Evolutionary conservation across 1,140 invertebrate genomes (phyloP), one percentile per base, ranked within the genome.

Genomic region (Hormaphis cornu): DNA sequence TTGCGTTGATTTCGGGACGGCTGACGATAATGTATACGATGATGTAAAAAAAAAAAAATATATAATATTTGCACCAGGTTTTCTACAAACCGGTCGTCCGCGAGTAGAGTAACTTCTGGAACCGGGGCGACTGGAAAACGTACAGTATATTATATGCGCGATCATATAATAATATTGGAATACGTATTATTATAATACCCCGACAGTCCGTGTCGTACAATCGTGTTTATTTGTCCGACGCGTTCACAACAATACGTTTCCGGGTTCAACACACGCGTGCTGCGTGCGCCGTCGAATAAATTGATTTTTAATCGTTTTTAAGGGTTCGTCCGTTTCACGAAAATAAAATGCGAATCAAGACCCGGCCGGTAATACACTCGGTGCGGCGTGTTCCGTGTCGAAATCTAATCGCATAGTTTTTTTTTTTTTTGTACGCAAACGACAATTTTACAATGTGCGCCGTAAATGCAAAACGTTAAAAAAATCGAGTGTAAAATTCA

Each of bases 261-360:
- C 58, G 58, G 58, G 40, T 28, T 61, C 56, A 59, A 59, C n/a
- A 59, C 7, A 40, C 35, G 24, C 22, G 16, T 6, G 18, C 42
- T n/a, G 42, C n/a, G n/a, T n/a, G n/a, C 14, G 28, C 9, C 1
- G 52, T 16, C n/a, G 52, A 4, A n/a, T 30, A 26, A 61, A 61
- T 61, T 26, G 58, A n/a, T 61, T 61, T 61, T 61, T 61, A 61
- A 61, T 61, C 58, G 58, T 20, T 59, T 6, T 14, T n/a, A 8
- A 42, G 56, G 56, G 56, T 59, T 18, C 9, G 16, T 1, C 16
- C n/a, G 16, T 56, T 35, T 56, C 14, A 56, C n/a, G 10, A 37
- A 37, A 37, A 37, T 37, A 37, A n/a, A n/a, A n/a, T n/a, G n/a
- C n/a, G n/a, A n/a, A n/a, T n/a, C n/a, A n/a, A n/a, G n/a, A n/a